Conservation (phyloP, 2,113 vertebrate species). For the Oryctolagus cuniculus region DNA sequence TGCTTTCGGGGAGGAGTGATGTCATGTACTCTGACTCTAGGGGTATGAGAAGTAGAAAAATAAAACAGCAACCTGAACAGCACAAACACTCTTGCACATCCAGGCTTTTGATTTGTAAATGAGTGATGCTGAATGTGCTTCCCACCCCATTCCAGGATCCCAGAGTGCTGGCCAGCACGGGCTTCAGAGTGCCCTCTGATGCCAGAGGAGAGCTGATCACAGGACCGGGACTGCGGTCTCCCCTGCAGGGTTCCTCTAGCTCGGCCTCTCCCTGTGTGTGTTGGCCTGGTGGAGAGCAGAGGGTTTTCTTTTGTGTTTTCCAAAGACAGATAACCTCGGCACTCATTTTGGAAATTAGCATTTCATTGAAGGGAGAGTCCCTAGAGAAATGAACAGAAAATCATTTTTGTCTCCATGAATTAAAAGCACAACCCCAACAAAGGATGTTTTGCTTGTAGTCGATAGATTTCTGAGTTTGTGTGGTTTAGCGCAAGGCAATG, state of each 20-base stretch:
- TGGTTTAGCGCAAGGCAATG: background rate
- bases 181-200: background rate
- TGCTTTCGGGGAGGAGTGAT: slow-evolving; percentile 50
- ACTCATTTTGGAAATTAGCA: background rate
- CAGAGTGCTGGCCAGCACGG: background rate
- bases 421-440: background rate
- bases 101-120: slow-evolving; percentile 15
- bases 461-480: background rate
- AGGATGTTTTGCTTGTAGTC: background rate
- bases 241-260: rapidly evolving
- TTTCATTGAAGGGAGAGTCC: background rate
- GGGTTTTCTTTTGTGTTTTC: background rate
- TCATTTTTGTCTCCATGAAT: slow-evolving; percentile 6
- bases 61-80: slow-evolving; percentile 18
- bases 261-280: background rate
- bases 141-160: background rate
- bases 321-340: slow-evolving; percentile 3
- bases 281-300: background rate
- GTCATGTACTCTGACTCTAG: slow-evolving; percentile 27
- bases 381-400: background rate
- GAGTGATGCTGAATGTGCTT: background rate
- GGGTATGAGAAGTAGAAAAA: slow-evolving; percentile 42
- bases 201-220: background rate
- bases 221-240: rapidly evolving
- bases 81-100: background rate